Evolutionary conservation across 2,113 vertebrate genomes (phyloP).

Genomic region (Lophura nycthemera): DNA sequence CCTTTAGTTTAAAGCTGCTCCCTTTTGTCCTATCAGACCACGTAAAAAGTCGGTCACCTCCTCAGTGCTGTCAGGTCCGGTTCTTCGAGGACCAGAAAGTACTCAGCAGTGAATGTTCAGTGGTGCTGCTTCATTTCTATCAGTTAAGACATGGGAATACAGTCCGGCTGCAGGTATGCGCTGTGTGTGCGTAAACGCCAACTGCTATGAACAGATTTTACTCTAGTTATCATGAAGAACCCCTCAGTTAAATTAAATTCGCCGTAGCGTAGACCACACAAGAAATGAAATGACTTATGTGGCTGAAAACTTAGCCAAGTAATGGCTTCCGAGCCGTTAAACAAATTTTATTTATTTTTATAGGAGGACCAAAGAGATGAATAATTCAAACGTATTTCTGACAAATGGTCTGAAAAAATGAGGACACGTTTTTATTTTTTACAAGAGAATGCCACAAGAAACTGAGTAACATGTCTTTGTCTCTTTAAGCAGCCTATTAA

Average conservation of each 20-base stretch:
- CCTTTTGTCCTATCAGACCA: no score
- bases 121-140: background rate
- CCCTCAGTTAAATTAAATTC: background rate
- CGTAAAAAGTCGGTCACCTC: background rate
- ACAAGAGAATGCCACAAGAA: background rate
- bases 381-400: slow-evolving; percentile 11
- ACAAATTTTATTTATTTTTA: background rate
- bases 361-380: background rate
- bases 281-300: background rate
- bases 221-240: background rate
- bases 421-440: background rate
- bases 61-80: background rate
- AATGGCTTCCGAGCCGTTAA: background rate
- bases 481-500: background rate
- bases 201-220: background rate
- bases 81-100: background rate
- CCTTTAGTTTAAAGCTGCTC: no score
- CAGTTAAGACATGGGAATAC: background rate
- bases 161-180: background rate
- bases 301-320: background rate
- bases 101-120: background rate
- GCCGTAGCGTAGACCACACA: background rate
- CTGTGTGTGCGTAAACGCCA: background rate
- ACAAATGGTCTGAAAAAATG: background rate
- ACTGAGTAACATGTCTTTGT: background rate